Evolutionary conservation across 23 tunicate species (phyloP).

Genomic region (Oikopleura vanhoeffeni): DNA sequence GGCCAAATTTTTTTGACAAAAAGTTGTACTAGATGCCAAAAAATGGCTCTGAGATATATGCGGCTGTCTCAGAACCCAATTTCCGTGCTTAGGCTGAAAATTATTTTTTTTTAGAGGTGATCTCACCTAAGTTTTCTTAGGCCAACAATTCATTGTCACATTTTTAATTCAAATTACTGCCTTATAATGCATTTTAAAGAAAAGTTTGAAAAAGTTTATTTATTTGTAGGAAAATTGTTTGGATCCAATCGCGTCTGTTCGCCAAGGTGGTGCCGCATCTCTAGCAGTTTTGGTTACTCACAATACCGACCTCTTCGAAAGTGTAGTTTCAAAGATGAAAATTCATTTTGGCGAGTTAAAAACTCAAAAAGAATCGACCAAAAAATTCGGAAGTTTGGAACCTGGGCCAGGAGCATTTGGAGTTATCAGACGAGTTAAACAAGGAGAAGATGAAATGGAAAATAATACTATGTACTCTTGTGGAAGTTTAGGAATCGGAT

Average conservation of each 20-base stretch:
- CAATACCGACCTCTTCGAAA: conserved; percentile 21
- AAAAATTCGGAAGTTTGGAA: conserved; percentile 42
- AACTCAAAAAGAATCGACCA: conserved; percentile 29
- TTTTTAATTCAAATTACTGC: no score
- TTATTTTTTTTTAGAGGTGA: no score
- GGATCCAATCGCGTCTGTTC: conserved; percentile 77
- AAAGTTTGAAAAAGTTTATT: no score
- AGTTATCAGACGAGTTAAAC: conserved; percentile 35
- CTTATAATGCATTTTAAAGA: no score
- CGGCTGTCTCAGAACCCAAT: no score
- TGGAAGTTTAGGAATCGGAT: no score
- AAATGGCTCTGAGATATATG: no score
- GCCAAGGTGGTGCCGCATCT: conserved; percentile 70
- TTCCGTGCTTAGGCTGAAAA: no score
- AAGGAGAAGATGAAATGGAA: conserved; percentile 12
- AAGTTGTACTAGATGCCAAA: no score
- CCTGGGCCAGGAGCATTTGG: conserved; percentile 71
- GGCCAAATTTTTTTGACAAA: no score
- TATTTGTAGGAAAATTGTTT: conserved; percentile 33
- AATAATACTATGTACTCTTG: conserved; percentile 62
- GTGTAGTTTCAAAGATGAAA: conserved; percentile 25
- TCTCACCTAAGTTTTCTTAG: no score
- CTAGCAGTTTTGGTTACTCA: conserved; percentile 23
- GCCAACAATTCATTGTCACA: no score
- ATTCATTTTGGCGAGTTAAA: conserved; percentile 28